Base-by-base conservation (phyloP, 2,888 invertebrate genomes). In the Amblyjoppa proteus region DNA sequence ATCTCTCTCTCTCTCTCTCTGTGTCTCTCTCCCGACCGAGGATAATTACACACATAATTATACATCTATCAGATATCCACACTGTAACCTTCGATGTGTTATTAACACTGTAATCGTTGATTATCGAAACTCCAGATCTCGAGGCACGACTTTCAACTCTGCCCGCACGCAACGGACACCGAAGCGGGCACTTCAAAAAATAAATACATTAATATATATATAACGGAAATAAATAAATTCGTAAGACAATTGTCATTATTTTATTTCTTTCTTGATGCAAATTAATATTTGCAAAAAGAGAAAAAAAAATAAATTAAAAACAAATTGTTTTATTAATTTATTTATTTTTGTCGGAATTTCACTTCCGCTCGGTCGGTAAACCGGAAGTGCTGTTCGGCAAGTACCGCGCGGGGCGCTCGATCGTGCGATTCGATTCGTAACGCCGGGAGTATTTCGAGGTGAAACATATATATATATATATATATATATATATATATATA, bases 91-190 rank as follows among this genome's bases (percentile, higher is more conserved):
- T 74, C 74, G 61, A 25, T 28, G 61, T 74, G 58, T 61, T 74
- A 85, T 85, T 85, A 81, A 85, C 45, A 81, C 81, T 81, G 74
- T 85, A 81, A 85, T 68, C 53, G 73, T 64, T 49, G 69, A 85
- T 85, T 79, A 78, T 81, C 78, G 64, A 85, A 79, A 75, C 66
- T 56, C 49, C 58, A 58, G 25, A 58, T 58, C 58, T 58, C 41
- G 68, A 28, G 13, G 58, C 11, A 13, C 58, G 58, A 58, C 58
- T 58, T 58, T 58, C 28, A 58, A 58, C 58, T 58, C 58, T 58
- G 20, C 11, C 58, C 58, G 28, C 11, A 11, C 58, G 58, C 58
- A 28, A 58, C 28, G 28, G 28, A 25, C 7, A 58, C 9, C 58
- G 13, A 28, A 13, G 28, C 28, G 4, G 25, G 3, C 11, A 28